These are phyloP conservation scores for Lycocerus yunnanus DNA, from an alignment of 2,888 invertebrate species.

Conservation along the genomic window DNA sequence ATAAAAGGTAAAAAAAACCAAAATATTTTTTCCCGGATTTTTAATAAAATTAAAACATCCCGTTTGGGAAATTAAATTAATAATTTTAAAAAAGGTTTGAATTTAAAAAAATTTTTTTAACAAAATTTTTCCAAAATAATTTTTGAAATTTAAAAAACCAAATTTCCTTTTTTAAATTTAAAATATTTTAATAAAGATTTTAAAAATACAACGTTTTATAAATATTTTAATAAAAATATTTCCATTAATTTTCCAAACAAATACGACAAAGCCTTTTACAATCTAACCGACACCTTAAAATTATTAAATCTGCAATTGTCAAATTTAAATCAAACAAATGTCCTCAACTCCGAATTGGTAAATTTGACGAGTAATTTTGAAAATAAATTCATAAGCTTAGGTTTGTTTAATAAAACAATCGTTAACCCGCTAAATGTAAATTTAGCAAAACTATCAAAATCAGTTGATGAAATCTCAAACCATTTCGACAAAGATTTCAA, in stretches of 20 bases:
- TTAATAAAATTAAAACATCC: no score
- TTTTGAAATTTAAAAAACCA: no score
- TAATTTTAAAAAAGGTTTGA: no score
- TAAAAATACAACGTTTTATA: slow-evolving; percentile 5
- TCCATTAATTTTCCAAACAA: not conserved
- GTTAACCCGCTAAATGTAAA: not conserved
- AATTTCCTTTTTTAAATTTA: no score
- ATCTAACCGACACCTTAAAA: not conserved
- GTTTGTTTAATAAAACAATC: not conserved
- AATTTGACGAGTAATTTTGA: not conserved
- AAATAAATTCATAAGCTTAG: not conserved
- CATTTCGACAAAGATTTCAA: not conserved
- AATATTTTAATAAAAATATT: not conserved
- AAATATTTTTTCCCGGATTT: no score
- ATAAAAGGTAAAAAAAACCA: no score
- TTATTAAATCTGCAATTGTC: not conserved
- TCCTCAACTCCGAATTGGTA: not conserved
- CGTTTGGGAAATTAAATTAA: no score
- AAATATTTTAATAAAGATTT: slow-evolving; percentile 6
- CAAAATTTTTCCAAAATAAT: no score
- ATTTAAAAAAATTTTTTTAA: no score
- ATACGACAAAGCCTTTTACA: not conserved
- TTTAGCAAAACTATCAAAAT: not conserved
- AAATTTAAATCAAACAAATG: not conserved
- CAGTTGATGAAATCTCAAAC: not conserved